These are phyloP conservation scores for Tachysurus fulvidraco DNA, from an alignment of 2,113 vertebrate species.

Conservation along the genomic window DNA sequence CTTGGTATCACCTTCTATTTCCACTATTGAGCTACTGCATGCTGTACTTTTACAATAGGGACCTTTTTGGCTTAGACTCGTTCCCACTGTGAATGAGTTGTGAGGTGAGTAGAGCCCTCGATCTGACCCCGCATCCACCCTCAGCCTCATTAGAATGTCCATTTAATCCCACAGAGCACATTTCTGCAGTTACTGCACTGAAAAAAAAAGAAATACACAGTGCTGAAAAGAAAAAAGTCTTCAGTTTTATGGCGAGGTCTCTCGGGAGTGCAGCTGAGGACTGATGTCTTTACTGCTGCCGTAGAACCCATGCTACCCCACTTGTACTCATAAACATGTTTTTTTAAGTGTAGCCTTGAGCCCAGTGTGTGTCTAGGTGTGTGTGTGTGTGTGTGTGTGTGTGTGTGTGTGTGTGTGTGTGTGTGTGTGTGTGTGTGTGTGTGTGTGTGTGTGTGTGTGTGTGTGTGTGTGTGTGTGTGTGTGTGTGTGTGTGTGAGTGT, in stretches of 20 bases:
- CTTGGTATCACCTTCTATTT: constrained; percentile 38
- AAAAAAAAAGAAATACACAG: constrained; percentile 44
- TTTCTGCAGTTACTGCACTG: constrained; percentile 43
- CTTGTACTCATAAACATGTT: constrained; percentile 45
- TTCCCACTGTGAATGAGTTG: constrained; percentile 41
- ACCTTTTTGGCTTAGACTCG: background rate
- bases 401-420: constrained; percentile 32
- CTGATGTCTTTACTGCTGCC: constrained; percentile 43
- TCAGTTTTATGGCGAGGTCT: constrained; percentile 38
- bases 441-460: background rate
- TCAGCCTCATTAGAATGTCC: constrained; percentile 53
- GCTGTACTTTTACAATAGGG: constrained; percentile 12
- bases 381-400: constrained; percentile 26
- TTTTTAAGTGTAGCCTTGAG: constrained; percentile 46
- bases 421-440: constrained; percentile 19
- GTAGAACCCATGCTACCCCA: constrained; percentile 12
- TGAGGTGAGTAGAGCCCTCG: constrained; percentile 42
- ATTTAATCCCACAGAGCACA: constrained; percentile 47
- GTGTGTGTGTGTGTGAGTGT: constrained; percentile 18
- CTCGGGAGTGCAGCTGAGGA: constrained; percentile 52
- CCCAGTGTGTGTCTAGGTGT: constrained; percentile 45
- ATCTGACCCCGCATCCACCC: constrained; percentile 48
- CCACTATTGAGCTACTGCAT: constrained; percentile 11
- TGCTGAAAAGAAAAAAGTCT: constrained; percentile 40
- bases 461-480: constrained; percentile 40